phyloP scores from a whole-genome alignment of 2,797 vertebrate species.

The Coranthus polyacanthus region DNA sequence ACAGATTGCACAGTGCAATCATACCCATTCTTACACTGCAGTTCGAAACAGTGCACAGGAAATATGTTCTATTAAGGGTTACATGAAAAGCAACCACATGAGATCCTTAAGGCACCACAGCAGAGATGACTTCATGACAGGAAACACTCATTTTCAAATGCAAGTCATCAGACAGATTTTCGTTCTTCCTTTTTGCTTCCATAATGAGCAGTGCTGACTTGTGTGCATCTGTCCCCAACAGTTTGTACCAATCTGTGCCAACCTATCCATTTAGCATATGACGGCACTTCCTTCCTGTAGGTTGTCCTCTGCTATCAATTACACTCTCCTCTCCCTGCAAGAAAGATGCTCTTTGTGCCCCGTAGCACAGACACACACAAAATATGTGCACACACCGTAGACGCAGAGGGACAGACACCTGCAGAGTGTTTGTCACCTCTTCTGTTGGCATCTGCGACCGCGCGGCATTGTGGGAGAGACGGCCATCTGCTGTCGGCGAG shows the following conservation, averaged over 20 bases:
- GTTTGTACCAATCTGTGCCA: constrained; percentile 64
- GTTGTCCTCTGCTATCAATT: constrained; percentile 82
- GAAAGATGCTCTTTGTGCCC: constrained; percentile 74
- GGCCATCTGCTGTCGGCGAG: constrained; percentile 77
- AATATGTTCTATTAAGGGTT: neutral
- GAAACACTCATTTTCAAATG: constrained; percentile 10
- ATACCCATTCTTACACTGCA: constrained; percentile 37
- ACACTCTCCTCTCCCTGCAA: constrained; percentile 70
- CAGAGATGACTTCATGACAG: neutral
- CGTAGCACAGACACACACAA: constrained; percentile 33
- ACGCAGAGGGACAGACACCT: constrained; percentile 81
- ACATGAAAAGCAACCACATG: neutral
- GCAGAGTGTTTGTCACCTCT: constrained; percentile 84
- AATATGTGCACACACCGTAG: constrained; percentile 12
- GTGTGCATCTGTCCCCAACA: constrained; percentile 59
- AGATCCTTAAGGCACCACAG: neutral
- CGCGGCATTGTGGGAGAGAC: constrained; percentile 79
- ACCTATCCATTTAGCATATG: constrained; percentile 71
- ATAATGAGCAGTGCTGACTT: constrained; percentile 52
- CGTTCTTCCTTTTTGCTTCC: constrained; percentile 21
- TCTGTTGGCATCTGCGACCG: constrained; percentile 81
- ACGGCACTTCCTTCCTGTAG: constrained; percentile 72
- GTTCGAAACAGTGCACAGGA: constrained; percentile 31
- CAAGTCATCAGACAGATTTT: neutral
- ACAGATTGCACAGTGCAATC: constrained; percentile 61